Evolutionary conservation across 2,888 invertebrate genomes (phyloP).

Genomic region (Tenthredo amoena): DNA sequence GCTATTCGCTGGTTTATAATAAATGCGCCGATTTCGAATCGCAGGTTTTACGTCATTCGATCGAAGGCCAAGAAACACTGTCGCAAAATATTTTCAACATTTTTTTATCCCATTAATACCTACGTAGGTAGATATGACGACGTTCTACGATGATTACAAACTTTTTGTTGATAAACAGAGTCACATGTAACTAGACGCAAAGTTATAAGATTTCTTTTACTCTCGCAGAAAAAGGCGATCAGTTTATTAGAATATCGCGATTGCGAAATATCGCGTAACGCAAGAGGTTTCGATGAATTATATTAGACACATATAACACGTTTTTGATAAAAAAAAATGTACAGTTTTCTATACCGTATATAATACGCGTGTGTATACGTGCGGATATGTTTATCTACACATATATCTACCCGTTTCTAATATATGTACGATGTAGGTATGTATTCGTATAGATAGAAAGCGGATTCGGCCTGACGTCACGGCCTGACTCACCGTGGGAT

Average conservation of each 20-base stretch:
- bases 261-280: background rate
- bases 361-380: background rate
- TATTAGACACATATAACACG: background rate
- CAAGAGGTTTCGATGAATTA: background rate
- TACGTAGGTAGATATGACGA: background rate
- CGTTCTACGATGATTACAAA: background rate
- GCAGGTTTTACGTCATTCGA: background rate
- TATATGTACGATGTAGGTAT: conserved; percentile 4
- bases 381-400: conserved; percentile 1
- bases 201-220: background rate
- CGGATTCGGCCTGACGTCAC: conserved; percentile 42
- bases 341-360: background rate
- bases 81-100: background rate
- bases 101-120: background rate
- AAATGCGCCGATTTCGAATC: background rate
- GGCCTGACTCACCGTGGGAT: conserved; percentile 32
- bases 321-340: background rate
- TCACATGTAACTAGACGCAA: background rate
- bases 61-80: conserved; percentile 1
- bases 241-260: background rate
- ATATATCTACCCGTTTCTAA: background rate
- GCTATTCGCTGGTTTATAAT: background rate
- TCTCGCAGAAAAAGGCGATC: background rate
- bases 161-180: conserved; percentile 7
- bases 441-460: conserved; percentile 40